phyloP scores from a whole-genome alignment of 2,113 vertebrate genomes.

The Chlamydotis undulata region DNA sequence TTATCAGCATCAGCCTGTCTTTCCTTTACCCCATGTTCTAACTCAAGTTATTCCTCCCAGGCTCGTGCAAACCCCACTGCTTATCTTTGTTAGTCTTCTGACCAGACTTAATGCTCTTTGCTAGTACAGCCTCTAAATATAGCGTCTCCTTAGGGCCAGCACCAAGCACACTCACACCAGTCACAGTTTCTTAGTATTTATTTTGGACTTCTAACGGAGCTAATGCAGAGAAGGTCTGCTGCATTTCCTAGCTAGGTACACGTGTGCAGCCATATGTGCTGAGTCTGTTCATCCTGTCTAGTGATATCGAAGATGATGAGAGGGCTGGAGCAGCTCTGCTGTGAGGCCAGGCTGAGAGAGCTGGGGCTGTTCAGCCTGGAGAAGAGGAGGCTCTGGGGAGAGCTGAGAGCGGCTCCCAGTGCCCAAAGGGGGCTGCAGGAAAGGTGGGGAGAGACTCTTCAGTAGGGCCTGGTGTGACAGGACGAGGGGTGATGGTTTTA shows the following conservation, averaged over 20 bases:
- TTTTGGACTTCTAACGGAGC: not conserved
- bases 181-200: not conserved
- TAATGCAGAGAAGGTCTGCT: not conserved
- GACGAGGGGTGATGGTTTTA: no score
- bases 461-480: no score
- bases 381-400: no score
- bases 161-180: not conserved
- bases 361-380: no score
- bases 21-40: not conserved
- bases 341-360: no score
- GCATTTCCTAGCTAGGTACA: not conserved
- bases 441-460: no score
- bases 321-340: no score
- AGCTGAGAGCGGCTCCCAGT: no score
- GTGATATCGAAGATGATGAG: not conserved
- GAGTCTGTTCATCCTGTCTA: not conserved
- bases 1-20: not conserved
- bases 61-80: not conserved
- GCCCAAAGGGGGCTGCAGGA: no score
- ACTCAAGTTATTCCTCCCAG: not conserved
- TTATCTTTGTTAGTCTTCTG: not conserved
- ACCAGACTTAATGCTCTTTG: not conserved
- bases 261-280: not conserved
- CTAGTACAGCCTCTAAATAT: not conserved
- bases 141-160: not conserved